Conservation (phyloP, 2,113 vertebrate species). For the Antechinus flavipes region DNA sequence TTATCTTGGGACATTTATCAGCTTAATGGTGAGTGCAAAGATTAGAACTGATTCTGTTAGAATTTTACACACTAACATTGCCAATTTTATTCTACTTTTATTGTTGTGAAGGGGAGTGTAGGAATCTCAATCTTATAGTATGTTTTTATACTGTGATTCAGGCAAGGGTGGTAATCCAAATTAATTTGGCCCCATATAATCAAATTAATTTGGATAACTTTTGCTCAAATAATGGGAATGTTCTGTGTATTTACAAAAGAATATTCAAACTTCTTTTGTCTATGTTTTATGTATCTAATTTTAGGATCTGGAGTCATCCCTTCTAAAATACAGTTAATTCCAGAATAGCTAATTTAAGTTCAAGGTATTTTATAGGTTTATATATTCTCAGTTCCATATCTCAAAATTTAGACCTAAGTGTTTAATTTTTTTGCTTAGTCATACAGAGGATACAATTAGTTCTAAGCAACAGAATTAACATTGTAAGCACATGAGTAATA, state of each 20-base stretch:
- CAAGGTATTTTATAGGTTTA: neutral
- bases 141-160: neutral
- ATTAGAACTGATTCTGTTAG: constrained; percentile 13
- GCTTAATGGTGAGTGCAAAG: neutral
- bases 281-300: neutral
- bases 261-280: neutral
- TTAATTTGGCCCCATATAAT: neutral
- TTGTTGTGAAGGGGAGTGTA: neutral
- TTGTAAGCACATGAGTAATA: neutral
- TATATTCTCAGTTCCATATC: neutral
- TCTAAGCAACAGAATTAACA: neutral
- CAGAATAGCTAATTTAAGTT: neutral
- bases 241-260: neutral
- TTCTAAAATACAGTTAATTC: neutral
- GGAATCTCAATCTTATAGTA: neutral
- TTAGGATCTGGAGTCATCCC: neutral
- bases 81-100: neutral
- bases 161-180: neutral
- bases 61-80: neutral
- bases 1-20: neutral
- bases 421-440: neutral
- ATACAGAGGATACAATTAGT: neutral
- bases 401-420: neutral
- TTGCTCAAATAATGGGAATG: neutral
- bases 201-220: neutral